Percentiles rank a stretch among this genome's conserved stretches.
Evolutionary conservation across 1,140 invertebrate species (phyloP).

Genomic region (Stratiolaelaps scimitus): DNA sequence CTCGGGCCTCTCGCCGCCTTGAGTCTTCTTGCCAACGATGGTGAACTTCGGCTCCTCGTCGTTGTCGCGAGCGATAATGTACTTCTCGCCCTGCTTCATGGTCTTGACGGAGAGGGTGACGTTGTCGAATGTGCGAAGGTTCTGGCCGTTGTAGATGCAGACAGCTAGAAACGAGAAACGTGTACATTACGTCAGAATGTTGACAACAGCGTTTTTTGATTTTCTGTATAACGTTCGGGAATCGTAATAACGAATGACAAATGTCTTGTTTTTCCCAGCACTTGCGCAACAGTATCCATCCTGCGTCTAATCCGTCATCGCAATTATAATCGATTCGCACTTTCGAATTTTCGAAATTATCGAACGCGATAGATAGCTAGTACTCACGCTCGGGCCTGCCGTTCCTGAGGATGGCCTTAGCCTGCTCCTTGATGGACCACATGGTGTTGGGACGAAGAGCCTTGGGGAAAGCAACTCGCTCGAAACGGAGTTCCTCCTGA

Average conservation of each 20-base stretch:
- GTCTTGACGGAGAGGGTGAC: conserved; percentile 19
- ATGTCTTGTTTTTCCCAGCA: too few species aligned
- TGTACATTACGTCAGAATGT: too few species aligned
- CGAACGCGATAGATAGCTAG: neutral
- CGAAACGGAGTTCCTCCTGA: conserved; percentile 16
- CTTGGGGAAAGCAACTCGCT: conserved; percentile 20
- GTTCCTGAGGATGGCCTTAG: conserved; percentile 10
- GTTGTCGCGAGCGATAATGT: conserved; percentile 6
- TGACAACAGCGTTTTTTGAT: too few species aligned
- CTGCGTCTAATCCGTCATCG: neutral
- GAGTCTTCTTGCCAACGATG: conserved; percentile 7
- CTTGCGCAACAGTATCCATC: too few species aligned
- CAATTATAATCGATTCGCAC: neutral
- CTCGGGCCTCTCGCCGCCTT: neutral
- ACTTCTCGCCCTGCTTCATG: conserved; percentile 27
- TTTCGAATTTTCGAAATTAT: neutral
- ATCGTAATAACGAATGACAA: too few species aligned
- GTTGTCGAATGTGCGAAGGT: conserved; percentile 25
- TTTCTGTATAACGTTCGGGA: too few species aligned
- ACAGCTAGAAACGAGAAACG: neutral
- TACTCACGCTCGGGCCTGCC: conserved; percentile 19
- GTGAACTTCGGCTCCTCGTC: conserved; percentile 4
- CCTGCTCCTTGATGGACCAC: conserved; percentile 24
- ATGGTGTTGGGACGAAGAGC: conserved; percentile 27
- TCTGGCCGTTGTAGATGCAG: conserved; percentile 27